phyloP scores from a whole-genome alignment of 2,113 vertebrate species.

The Odobenus rosmarus region DNA sequence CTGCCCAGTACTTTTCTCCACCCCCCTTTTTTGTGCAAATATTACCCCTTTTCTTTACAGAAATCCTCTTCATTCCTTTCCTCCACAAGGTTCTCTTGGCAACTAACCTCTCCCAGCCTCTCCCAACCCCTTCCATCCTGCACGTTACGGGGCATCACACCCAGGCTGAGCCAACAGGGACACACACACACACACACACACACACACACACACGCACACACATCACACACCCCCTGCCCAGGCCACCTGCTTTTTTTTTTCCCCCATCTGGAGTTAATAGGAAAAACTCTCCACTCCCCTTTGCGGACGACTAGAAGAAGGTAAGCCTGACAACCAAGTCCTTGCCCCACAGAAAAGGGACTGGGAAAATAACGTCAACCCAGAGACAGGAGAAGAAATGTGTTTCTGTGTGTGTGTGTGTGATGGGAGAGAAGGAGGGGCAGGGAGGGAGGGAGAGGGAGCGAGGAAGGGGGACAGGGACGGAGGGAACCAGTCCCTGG shows the following conservation, averaged over 20 bases:
- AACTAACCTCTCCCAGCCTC: background rate
- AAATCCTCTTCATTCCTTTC: background rate
- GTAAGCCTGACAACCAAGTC: background rate
- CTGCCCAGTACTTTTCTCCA: background rate
- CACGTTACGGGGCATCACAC: background rate
- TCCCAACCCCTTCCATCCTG: background rate
- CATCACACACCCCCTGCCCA: no score
- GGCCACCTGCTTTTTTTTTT: background rate
- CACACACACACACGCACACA: background rate
- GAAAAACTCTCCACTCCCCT: background rate
- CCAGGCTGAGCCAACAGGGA: background rate
- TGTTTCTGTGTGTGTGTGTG: background rate
- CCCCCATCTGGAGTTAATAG: background rate
- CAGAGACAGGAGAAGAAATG: background rate
- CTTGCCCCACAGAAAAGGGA: background rate
- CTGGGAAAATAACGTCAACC: background rate
- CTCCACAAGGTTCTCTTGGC: background rate
- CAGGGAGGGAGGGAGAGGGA: no score
- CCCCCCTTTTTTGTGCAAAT: background rate
- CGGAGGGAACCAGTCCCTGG: background rate
- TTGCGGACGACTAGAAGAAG: background rate
- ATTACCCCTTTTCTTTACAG: background rate
- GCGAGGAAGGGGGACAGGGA: fast-evolving
- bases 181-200: background rate
- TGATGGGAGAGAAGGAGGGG: no score